Base-by-base conservation (phyloP, 2,113 vertebrate species). In the Anhinga anhinga region DNA sequence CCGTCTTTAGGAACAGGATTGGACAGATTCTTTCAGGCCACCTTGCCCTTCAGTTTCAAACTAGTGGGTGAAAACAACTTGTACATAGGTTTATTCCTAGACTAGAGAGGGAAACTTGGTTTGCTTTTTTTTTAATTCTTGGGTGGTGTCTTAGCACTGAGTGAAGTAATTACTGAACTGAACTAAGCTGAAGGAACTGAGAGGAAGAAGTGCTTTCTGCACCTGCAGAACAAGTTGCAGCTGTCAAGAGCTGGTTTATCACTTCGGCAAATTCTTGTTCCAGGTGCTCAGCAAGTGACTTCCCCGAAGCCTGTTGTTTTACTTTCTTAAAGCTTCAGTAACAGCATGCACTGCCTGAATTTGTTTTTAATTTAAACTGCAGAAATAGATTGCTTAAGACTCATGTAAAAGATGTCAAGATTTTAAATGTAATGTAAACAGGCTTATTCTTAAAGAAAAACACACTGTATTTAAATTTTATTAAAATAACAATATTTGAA, bases 211-310 rank as follows among this genome's bases (percentile, higher is more conserved):
- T 94, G 58, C 71, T 95, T 96, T 96, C 90, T 95, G 93, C 95
- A 97, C 97, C 97, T 97, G 97, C 96, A 90, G 92, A 94, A 80
- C 74, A 76, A 94, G 84, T 61, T 65, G 85, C 97, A 97, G 96
- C 90, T 97, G 97, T 96, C 95, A 90, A 93, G 79, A 80, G 88
- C 66, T 96, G 96, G 79, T 96, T 96, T 94, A 95, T 95, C 96
- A 90, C 96, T 96, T 96, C 74, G 83, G 92, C 27, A 76, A 72
- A 91, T 92, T 95, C 82, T 90, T 87, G 87, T 91, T 86, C 95
- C 97, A 97, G 97, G 95, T 96, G 96, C 85, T 93, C 83, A 70
- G 82, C 79, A 74, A 97, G 92, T 88, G 67, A 92, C 88, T 97
- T 97, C 97, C 95, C 85, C 5, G 4, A 96, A 94, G 82, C 55